Percentiles rank a stretch among this genome's conserved stretches.
Conservation (phyloP, 2,888 invertebrate species). For the Ceriagrion tenellum region DNA sequence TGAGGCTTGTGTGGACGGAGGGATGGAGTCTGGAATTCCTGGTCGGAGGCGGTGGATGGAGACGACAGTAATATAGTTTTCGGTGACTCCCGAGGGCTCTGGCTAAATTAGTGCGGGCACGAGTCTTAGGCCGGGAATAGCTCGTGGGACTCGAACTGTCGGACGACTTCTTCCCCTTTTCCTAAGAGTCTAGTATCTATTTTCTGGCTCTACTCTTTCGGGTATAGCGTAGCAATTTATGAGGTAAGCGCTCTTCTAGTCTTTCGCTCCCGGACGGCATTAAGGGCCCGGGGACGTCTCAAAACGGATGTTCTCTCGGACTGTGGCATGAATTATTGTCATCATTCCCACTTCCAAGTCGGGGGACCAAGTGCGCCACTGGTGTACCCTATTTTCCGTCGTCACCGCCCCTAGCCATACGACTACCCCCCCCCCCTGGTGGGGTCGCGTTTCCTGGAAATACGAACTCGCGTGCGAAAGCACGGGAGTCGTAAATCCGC, state of each 20-base stretch:
- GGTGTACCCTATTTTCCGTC: background rate
- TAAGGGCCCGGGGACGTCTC: background rate
- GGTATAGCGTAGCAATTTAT: background rate
- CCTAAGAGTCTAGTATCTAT: background rate
- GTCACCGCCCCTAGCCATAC: background rate
- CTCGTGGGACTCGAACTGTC: background rate
- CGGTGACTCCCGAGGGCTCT: background rate
- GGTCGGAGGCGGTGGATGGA: background rate
- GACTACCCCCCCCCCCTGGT: background rate
- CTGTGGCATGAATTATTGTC: slow-evolving; percentile 11
- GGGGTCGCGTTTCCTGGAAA: background rate
- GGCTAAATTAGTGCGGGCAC: background rate
- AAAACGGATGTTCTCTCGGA: background rate
- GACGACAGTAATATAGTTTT: background rate
- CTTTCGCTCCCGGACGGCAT: background rate
- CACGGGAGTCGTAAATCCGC: background rate
- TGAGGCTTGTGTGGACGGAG: background rate
- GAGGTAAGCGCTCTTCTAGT: background rate
- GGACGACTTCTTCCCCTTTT: background rate
- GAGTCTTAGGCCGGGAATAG: background rate
- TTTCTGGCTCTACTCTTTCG: background rate
- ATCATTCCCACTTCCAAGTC: background rate
- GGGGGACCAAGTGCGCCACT: background rate
- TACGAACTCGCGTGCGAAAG: background rate
- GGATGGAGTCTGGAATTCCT: background rate